These are phyloP conservation scores for Sesamia inferens DNA, from an alignment of 2,888 invertebrate species.

Conservation along the genomic window DNA sequence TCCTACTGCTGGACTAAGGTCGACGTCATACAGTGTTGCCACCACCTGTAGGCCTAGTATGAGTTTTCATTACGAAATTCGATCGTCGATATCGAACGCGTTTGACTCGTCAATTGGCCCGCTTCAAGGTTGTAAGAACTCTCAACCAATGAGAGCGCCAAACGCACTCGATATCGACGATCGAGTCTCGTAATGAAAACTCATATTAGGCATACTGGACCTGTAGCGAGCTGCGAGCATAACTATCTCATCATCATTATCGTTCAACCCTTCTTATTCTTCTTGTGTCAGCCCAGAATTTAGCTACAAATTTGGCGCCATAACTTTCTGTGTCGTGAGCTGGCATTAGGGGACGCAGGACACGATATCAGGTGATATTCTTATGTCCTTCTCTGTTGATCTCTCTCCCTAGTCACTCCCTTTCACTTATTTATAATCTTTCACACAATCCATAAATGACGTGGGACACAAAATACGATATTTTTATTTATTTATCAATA, in stretches of 20 bases:
- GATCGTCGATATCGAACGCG: too few species aligned
- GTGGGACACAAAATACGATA: not conserved
- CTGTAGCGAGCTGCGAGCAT: not conserved
- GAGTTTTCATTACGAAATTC: too few species aligned
- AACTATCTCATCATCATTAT: not conserved
- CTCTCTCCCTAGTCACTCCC: not conserved
- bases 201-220: too few species aligned
- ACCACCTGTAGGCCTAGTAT: too few species aligned
- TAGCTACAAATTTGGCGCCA: not conserved
- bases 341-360: not conserved
- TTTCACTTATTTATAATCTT: not conserved
- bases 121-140: too few species aligned
- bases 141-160: too few species aligned
- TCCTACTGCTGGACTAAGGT: not conserved
- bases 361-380: not conserved
- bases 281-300: not conserved
- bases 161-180: too few species aligned
- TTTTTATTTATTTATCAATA: not conserved
- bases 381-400: not conserved
- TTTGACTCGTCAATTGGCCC: too few species aligned
- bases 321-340: too few species aligned
- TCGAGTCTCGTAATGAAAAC: too few species aligned
- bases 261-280: not conserved
- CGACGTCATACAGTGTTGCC: not conserved
- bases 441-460: not conserved